Evolutionary conservation across 2,113 vertebrate species (phyloP).

Genomic region (Columba janthina): DNA sequence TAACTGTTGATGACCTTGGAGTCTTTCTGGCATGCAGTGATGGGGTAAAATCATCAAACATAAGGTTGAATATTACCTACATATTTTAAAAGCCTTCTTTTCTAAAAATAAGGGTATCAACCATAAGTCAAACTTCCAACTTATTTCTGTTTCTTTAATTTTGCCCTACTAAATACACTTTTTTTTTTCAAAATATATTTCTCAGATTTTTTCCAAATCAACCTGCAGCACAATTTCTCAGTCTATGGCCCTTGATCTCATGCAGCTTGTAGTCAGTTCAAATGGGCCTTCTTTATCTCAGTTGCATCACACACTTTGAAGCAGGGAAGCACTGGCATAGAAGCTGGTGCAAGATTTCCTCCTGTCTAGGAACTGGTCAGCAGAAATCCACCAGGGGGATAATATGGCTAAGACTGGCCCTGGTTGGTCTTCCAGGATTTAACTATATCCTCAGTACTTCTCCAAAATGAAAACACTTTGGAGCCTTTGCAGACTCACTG

Average conservation of each 20-base stretch:
- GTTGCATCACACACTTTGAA: neutral
- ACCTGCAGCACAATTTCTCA: neutral
- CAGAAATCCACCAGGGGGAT: neutral
- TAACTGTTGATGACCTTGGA: neutral
- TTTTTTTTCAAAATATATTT: neutral
- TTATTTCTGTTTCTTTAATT: neutral
- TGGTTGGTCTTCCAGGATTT: neutral
- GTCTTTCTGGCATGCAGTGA: neutral
- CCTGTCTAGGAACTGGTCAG: neutral
- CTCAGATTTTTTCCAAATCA: neutral
- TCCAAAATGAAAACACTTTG: neutral
- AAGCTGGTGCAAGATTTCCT: neutral
- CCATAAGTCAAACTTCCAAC: neutral
- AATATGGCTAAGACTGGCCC: neutral
- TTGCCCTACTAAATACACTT: neutral
- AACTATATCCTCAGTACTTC: neutral
- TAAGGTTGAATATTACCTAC: neutral
- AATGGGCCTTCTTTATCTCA: neutral
- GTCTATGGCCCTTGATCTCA: neutral
- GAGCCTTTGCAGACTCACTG: neutral
- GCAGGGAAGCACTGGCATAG: neutral
- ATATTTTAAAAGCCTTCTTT: neutral
- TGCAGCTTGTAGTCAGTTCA: neutral
- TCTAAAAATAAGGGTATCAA: neutral
- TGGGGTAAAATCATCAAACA: fast-evolving